Evolutionary conservation across 2,888 invertebrate species (phyloP), one percentile per base, ranked within the genome.

Genomic region (Eupithecia vulgata): DNA sequence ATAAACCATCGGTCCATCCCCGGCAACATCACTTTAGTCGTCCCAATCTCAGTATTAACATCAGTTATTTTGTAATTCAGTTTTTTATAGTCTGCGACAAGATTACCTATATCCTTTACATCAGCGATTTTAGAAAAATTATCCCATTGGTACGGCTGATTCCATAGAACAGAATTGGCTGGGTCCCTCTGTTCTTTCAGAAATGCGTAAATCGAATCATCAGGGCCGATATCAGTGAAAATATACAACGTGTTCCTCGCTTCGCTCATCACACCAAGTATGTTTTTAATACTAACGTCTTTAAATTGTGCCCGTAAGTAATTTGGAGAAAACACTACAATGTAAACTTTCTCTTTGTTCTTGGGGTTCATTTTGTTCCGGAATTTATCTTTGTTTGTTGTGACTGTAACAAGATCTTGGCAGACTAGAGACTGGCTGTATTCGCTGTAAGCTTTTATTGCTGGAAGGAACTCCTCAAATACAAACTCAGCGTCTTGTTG

Each of bases 171-270:
- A 34, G 91, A 86, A 62, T 87, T 87, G 64, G 82, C 82, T 7
- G 80, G 81, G 83, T 93, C 91, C 59, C 93, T 88, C 73, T 93
- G 91, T 79, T 91, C 90, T 81, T 92, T 92, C 73, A 94, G 81
- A 81, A 93, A 94, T 52, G 91, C 89, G 80, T 91, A 92, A 78
- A 93, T 88, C 73, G 93, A 94, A 84, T 94, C 91, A 77, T 93
- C 93, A 13, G 90, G 87, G 21, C 90, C 93, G 69, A 89, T 87
- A 83, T 94, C 93, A 30, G 85, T 87, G 76, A 92, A 94, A 76
- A 94, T 81, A 78, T 90, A 92, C 80, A 94, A 82, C 34, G 91
- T 90, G 67, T 92, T 88, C 34, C 68, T 70, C 0, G 67, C 61
- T 17, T 72, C 68, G 42, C 71, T 83, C 91, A 94, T 92, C 83